Base-by-base conservation (phyloP, 2,797 vertebrate genomes). In the Coracias cyanogaster region DNA sequence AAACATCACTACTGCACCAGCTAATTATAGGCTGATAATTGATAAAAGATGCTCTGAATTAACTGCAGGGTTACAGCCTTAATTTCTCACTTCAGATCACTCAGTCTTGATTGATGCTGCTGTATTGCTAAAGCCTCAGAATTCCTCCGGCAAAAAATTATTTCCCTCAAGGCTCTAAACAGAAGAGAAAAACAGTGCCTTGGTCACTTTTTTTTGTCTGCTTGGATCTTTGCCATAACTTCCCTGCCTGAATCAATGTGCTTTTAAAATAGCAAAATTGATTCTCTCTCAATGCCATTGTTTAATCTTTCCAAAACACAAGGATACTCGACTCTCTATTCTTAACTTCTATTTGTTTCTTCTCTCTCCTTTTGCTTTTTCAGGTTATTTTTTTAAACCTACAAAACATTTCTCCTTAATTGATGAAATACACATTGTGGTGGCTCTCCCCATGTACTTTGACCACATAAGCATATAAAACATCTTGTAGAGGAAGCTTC, bases 231-330 rank as follows among this genome's bases (percentile, higher is more conserved):
- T 94, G 93, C 91, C 89, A 86, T 81, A 88, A 81, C 64, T 96
- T 95, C 33, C 25, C n/a, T 86, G 64, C n/a, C 33, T 89, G 72
- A 97, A 96, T 97, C 92, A 97, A 95, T 94, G 86, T 66, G 60
- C 87, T 97, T 37, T 97, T 96, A 94, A 97, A 97, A 84, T 43
- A 96, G 67, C 24, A 96, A 72, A 90, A 97, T 90, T 96, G 95
- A 96, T 97, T 96, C 57, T 76, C 72, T 88, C 94, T 97, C 71
- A 96, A 43, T 89, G 79, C 12, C 49, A 39, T 94, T 97, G 85
- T 95, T 97, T 96, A 91, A 92, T 82, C 87, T 96, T 94, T 89
- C 67, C 29, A 95, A 52, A 49, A 89, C 49, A 94, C 31, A 93
- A 52, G 45, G 28, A 46, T 89, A 81, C 66, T 94, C 33, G 6